Percentiles rank a stretch among this genome's conserved stretches.
phyloP scores from a whole-genome alignment of 2,797 vertebrate species.

The Avahi laniger region DNA sequence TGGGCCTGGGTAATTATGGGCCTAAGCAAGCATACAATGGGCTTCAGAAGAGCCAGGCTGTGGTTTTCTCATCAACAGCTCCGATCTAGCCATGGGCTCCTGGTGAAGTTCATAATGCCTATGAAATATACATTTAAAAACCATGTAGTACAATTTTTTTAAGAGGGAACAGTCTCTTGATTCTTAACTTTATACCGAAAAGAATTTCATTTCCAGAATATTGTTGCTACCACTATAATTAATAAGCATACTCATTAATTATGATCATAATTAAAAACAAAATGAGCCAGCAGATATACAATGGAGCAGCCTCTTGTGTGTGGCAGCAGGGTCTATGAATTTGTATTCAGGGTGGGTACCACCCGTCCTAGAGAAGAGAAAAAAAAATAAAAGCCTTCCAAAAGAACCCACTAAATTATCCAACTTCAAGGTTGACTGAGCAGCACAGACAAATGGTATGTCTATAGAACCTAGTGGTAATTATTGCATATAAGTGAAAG shows the following conservation, averaged over 20 bases:
- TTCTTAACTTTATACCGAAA: constrained; percentile 27
- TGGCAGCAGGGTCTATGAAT: constrained; percentile 68
- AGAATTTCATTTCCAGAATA: constrained; percentile 23
- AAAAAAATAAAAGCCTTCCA: constrained; percentile 67
- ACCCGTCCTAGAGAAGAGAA: constrained; percentile 50
- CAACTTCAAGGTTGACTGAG: constrained; percentile 79
- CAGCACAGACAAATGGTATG: constrained; percentile 71
- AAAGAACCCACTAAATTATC: constrained; percentile 81
- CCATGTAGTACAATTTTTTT: constrained; percentile 49
- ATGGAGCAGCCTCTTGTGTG: neutral
- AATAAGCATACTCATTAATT: constrained; percentile 45
- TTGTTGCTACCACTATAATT: neutral
- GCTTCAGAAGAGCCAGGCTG: constrained; percentile 65
- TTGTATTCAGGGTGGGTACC: constrained; percentile 76
- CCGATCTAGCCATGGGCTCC: constrained; percentile 35
- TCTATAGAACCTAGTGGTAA: constrained; percentile 73
- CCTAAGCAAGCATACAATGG: constrained; percentile 40
- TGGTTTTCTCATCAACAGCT: constrained; percentile 76
- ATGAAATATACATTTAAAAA: constrained; percentile 64
- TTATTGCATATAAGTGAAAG: constrained; percentile 78
- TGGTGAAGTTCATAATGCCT: constrained; percentile 57
- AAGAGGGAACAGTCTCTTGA: constrained; percentile 35
- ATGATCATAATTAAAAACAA: constrained; percentile 73
- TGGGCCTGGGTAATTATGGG: neutral
- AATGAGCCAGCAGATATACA: neutral